Evolutionary conservation across 2,113 vertebrate species (phyloP).

Genomic region (Alectura lathami): DNA sequence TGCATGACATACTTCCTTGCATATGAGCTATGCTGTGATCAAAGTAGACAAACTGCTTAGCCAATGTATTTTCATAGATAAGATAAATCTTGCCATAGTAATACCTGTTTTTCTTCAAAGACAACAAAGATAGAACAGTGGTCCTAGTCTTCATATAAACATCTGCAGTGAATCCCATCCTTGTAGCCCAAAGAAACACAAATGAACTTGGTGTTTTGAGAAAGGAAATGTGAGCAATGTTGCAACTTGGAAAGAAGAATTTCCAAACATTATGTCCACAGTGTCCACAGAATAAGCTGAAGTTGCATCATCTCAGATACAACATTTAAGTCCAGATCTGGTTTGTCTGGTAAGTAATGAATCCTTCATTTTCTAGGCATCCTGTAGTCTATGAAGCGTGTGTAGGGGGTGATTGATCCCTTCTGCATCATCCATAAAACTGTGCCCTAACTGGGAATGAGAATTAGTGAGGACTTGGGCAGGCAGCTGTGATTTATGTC

Average conservation of each 20-base stretch:
- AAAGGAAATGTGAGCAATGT: background rate
- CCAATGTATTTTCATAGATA: background rate
- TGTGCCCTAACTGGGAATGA: background rate
- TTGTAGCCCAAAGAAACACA: background rate
- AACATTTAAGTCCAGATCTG: background rate
- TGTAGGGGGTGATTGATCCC: background rate
- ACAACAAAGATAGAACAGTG: accelerated
- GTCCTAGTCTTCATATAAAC: background rate
- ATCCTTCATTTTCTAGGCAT: background rate
- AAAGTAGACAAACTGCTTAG: background rate
- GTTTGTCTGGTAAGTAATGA: background rate
- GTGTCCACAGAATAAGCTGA: background rate
- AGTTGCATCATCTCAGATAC: background rate
- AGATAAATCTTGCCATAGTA: background rate
- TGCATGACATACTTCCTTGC: background rate
- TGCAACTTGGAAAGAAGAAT: background rate
- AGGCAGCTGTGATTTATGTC: background rate
- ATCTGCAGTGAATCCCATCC: background rate
- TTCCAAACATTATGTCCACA: background rate
- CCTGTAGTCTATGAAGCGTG: background rate
- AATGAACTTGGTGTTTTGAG: background rate
- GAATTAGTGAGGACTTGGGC: background rate
- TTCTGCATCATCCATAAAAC: background rate
- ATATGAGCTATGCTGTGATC: background rate
- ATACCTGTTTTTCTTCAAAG: background rate